Evolutionary conservation across 1,140 invertebrate genomes (phyloP).

Genomic region (Drosophila sp.): DNA sequence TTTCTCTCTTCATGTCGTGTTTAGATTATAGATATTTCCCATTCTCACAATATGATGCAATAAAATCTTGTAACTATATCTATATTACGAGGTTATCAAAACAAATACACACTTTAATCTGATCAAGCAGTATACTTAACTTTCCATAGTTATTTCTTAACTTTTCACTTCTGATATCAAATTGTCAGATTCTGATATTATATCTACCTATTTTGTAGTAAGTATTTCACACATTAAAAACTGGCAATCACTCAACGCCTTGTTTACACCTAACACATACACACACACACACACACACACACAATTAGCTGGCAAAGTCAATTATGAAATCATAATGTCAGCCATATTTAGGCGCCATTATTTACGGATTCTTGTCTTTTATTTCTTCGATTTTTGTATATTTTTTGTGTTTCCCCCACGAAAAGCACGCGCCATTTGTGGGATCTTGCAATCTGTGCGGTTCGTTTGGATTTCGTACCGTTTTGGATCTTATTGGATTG

Average conservation of each 20-base stretch:
- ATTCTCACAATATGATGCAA: not conserved
- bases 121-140: not conserved
- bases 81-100: not conserved
- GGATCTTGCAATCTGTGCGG: slow-evolving; percentile 7
- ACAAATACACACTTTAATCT: not conserved
- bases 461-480: not conserved
- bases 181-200: not conserved
- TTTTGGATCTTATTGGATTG: slow-evolving; percentile 1
- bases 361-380: slow-evolving; percentile 40
- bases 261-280: slow-evolving; percentile 2
- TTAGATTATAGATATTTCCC: not conserved
- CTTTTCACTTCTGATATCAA: too few relatives aligned
- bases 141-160: too few relatives aligned
- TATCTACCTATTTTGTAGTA: not conserved
- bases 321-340: slow-evolving; percentile 45
- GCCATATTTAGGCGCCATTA: slow-evolving; percentile 40
- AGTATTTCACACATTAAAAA: slow-evolving; percentile 1
- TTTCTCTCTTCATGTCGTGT: too few relatives aligned
- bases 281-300: slow-evolving; percentile 12
- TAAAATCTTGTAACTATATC: slow-evolving; percentile 1
- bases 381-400: not conserved
- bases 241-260: slow-evolving; percentile 4
- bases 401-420: not conserved
- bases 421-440: slow-evolving; percentile 39
- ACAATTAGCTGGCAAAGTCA: slow-evolving; percentile 24